Evolutionary conservation across 92 coral and sea anemone genomes (phyloP).

Genomic region (Galaxea fascicularis): DNA sequence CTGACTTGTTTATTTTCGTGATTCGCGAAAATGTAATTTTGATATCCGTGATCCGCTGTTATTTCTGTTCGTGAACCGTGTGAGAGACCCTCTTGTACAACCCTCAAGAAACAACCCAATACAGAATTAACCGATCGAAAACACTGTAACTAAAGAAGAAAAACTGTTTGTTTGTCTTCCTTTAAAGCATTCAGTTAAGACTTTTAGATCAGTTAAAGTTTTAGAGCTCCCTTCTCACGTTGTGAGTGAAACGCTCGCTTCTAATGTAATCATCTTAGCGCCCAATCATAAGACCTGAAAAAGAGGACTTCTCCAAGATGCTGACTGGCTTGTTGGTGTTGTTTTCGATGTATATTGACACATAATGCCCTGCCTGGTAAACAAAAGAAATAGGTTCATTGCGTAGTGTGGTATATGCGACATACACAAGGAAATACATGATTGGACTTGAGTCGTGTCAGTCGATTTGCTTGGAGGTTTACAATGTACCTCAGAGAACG

Average conservation of each 20-base stretch:
- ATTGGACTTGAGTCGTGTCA: too few relatives aligned
- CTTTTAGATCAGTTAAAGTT: background rate
- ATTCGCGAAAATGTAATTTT: too few relatives aligned
- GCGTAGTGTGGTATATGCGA: background rate
- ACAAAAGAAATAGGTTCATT: background rate
- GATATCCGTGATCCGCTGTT: too few relatives aligned
- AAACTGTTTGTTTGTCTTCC: too few relatives aligned
- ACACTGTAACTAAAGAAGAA: too few relatives aligned
- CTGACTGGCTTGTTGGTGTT: constrained; percentile 87
- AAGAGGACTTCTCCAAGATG: constrained; percentile 81
- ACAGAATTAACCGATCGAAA: too few relatives aligned
- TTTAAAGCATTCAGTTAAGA: background rate
- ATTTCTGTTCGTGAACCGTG: too few relatives aligned
- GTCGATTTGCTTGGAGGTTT: too few relatives aligned
- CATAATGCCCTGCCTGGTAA: constrained; percentile 88
- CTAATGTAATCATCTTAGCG: constrained; percentile 40
- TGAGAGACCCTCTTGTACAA: too few relatives aligned
- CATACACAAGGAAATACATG: background rate
- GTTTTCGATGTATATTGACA: constrained; percentile 93
- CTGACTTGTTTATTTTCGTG: too few relatives aligned
- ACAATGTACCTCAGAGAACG: too few relatives aligned
- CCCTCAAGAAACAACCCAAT: too few relatives aligned
- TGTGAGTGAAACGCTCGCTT: background rate
- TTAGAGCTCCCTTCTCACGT: background rate
- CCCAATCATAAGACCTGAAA: constrained; percentile 94